Percentiles rank a stretch among this genome's conserved stretches.
These are phyloP conservation scores for Parnassius orleans DNA, from an alignment of 2,888 invertebrate species.

Conservation along the genomic window DNA sequence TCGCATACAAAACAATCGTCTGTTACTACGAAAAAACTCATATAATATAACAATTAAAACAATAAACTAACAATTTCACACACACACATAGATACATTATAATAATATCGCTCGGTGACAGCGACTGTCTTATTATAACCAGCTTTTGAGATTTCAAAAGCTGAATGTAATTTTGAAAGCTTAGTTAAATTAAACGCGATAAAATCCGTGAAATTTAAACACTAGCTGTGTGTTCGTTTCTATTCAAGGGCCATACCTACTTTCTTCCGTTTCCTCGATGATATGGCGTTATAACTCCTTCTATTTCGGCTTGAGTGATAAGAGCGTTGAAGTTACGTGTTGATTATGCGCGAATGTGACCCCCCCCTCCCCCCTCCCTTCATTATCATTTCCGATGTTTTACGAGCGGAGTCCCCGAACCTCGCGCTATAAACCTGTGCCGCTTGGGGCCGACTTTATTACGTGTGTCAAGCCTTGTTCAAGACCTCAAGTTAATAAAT, in stretches of 20 bases:
- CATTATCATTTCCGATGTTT: not conserved
- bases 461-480: conserved; percentile 6
- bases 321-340: not conserved
- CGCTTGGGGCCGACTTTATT: conserved; percentile 3
- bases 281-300: conserved; percentile 3
- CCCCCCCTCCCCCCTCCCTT: not conserved
- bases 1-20: too few relatives aligned
- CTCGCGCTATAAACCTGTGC: not conserved
- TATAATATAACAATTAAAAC: too few relatives aligned
- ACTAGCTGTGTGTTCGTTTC: too few relatives aligned
- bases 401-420: not conserved
- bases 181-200: too few relatives aligned
- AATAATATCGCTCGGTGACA: too few relatives aligned
- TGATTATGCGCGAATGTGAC: conserved; percentile 9
- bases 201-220: too few relatives aligned
- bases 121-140: too few relatives aligned
- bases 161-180: too few relatives aligned
- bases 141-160: too few relatives aligned
- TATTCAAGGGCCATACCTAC: not conserved
- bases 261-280: conserved; percentile 5
- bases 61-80: too few relatives aligned
- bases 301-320: conserved; percentile 4
- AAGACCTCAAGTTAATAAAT: conserved; percentile 15
- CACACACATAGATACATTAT: too few relatives aligned
- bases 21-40: too few relatives aligned